Evolutionary conservation across 2,113 vertebrate genomes (phyloP).

Genomic region (Tragulus kanchil): DNA sequence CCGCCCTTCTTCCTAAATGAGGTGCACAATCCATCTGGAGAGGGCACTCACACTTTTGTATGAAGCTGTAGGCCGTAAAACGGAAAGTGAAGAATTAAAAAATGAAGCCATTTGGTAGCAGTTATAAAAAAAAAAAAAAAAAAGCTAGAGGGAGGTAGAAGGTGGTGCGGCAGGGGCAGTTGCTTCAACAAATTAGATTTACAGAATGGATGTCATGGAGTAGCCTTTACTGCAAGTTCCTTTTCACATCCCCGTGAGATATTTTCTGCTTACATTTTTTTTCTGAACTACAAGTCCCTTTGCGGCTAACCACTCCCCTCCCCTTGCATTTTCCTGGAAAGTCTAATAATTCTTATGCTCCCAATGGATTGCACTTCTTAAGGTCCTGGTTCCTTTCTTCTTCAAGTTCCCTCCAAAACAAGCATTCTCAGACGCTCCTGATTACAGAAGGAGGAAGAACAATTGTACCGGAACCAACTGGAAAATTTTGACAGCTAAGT

Average conservation of each 20-base stretch:
- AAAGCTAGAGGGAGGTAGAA: constrained; percentile 41
- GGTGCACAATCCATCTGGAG: constrained; percentile 70
- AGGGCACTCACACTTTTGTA: constrained; percentile 66
- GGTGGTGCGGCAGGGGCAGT: not conserved
- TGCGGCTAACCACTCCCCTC: not conserved
- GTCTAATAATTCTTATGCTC: constrained; percentile 56
- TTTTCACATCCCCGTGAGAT: constrained; percentile 59
- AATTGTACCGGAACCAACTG: constrained; percentile 33
- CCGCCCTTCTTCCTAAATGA: constrained; percentile 56
- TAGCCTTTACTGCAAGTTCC: constrained; percentile 59
- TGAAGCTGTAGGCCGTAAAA: constrained; percentile 68
- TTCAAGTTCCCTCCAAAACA: constrained; percentile 44
- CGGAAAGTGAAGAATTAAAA: constrained; percentile 83
- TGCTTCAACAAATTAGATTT: constrained; percentile 49
- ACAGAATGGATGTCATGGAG: constrained; percentile 65
- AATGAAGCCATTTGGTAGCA: constrained; percentile 81
- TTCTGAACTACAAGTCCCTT: not conserved
- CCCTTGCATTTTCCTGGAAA: constrained; percentile 57
- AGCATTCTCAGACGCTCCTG: constrained; percentile 44
- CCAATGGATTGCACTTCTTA: constrained; percentile 20
- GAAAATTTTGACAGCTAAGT: constrained; percentile 32
- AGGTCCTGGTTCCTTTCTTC: constrained; percentile 48
- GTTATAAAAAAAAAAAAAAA: constrained; percentile 68
- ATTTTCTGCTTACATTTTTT: constrained; percentile 33
- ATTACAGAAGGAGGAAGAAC: constrained; percentile 55